phyloP scores from a whole-genome alignment of 2,113 vertebrate species.

The Nansenia antarctica region DNA sequence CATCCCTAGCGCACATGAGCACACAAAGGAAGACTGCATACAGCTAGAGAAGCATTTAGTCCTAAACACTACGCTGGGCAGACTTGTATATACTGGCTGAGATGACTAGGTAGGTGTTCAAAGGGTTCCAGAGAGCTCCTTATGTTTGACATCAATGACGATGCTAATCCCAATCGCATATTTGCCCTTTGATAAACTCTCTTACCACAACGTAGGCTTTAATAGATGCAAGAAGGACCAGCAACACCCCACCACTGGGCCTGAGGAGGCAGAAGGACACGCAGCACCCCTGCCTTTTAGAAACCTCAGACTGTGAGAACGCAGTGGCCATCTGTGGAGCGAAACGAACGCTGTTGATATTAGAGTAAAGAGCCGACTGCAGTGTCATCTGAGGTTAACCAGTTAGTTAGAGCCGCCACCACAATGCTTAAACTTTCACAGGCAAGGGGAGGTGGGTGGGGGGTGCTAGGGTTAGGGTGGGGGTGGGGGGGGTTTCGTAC shows the following conservation, averaged over 20 bases:
- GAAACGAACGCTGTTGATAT: conserved; percentile 18
- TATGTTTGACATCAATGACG: conserved; percentile 48
- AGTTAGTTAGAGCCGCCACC: conserved; percentile 28
- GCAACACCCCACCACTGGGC: too few relatives aligned
- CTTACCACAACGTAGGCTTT: too few relatives aligned
- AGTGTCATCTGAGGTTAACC: conserved; percentile 43
- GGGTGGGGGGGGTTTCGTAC: conserved; percentile 51
- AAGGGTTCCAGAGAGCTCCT: conserved; percentile 36
- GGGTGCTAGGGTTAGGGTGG: too few relatives aligned
- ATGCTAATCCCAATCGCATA: conserved; percentile 38
- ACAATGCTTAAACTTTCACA: conserved; percentile 34
- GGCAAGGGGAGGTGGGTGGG: conserved; percentile 11
- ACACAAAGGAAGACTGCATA: conserved; percentile 50
- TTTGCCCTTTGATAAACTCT: too few relatives aligned
- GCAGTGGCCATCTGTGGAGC: conserved; percentile 12
- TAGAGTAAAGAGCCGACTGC: conserved; percentile 24
- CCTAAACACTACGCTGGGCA: conserved; percentile 57
- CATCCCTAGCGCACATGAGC: conserved; percentile 48
- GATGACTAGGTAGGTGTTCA: conserved; percentile 64
- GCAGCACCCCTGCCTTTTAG: too few relatives aligned
- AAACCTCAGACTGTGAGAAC: too few relatives aligned
- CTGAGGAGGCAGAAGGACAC: too few relatives aligned
- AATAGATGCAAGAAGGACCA: too few relatives aligned
- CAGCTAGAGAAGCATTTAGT: conserved; percentile 22
- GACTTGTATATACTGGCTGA: conserved; percentile 31